Evolutionary conservation across 2,113 vertebrate species (phyloP).

Genomic region (Physeter macrocephalus): DNA sequence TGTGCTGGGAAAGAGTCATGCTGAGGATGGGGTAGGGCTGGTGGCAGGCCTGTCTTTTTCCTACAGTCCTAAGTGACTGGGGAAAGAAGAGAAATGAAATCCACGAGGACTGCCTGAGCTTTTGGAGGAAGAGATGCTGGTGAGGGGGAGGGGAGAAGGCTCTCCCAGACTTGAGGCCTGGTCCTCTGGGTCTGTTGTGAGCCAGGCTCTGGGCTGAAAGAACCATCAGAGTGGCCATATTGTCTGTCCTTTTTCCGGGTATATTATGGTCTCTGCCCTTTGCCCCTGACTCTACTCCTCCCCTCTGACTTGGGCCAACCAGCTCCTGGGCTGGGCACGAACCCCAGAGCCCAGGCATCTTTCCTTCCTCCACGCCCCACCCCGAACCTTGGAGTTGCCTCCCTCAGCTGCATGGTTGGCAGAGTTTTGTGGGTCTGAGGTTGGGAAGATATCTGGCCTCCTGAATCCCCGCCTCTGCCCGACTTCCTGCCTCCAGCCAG

Average conservation of each 20-base stretch:
- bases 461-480: not conserved
- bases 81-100: not conserved
- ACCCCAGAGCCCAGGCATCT: not conserved
- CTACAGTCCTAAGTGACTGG: not conserved
- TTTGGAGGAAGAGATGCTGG: not conserved
- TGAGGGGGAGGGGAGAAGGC: not conserved
- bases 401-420: not conserved
- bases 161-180: not conserved
- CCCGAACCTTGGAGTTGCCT: not conserved
- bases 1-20: not conserved
- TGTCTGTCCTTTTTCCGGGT: not conserved
- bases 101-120: not conserved
- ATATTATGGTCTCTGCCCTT: not conserved
- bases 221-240: not conserved
- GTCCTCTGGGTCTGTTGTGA: not conserved
- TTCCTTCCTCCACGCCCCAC: not conserved
- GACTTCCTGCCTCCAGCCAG: not conserved
- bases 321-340: not conserved
- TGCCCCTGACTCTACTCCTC: not conserved
- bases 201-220: not conserved
- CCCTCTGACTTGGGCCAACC: not conserved
- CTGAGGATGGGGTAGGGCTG: not conserved
- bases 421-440: slow-evolving; percentile 33
- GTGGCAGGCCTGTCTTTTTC: not conserved
- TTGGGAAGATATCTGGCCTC: slow-evolving; percentile 21